Base-by-base conservation (phyloP, 1,140 invertebrate genomes). In the Papilio machaon region DNA sequence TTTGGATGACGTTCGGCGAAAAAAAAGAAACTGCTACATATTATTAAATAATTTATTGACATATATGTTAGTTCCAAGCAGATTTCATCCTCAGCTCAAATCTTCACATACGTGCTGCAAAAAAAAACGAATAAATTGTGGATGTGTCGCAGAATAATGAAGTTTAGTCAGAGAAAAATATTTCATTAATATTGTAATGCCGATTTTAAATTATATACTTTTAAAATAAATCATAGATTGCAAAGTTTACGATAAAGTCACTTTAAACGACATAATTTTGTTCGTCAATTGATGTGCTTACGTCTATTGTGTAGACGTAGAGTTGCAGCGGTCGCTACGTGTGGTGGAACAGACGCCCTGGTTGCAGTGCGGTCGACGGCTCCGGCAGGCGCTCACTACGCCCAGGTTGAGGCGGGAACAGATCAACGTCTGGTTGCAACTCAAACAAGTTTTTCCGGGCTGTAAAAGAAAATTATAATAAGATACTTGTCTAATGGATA, bases 341-440 rank as follows among this genome's bases (percentile, higher is more conserved):
- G 54, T 67, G 7, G 0, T 67, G 35, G 77, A 79, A 43, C 77
- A 79, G 8, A 17, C 17, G 15, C 77, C 77, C n/a, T 23, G 17
- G 60, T 64, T 79, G 23, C 77, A 79, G 60, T 79, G 19, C 11
- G 77, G 77, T 4, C 43, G n/a, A 8, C 30, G 54, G 23, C 19
- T 23, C 11, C n/a, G 19, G n/a, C 77, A 79, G 17, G 54, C 11
- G 3, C 1, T 30, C 9, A 79, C 7, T 15, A 79, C 9, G 17
- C 77, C 77, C 5, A 67, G n/a, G 23, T 79, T 64, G 58, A 64
- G 17, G 10, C 38, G 54, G 17, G 60, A 79, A 43, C 77, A 79
- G n/a, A 67, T 15, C 38, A 79, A 47, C 17, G 58, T 67, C 58
- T 79, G 19, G 77, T 79, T 64, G 58, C 77, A 79, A 79, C 54